phyloP scores from a whole-genome alignment of 2,888 invertebrate genomes.

The Iphiclides podalirius region DNA sequence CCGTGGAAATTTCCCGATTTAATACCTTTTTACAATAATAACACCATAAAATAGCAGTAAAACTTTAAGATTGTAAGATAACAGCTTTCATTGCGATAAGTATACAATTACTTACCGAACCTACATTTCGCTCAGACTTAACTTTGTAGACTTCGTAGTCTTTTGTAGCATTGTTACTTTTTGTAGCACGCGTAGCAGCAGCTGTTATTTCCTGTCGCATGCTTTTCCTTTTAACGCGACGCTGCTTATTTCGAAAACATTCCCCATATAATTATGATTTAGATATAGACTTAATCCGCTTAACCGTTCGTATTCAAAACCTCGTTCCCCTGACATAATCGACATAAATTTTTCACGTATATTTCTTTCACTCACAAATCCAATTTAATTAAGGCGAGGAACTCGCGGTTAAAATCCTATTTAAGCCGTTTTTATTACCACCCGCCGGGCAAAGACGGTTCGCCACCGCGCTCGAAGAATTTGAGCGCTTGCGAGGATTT shows the following conservation, averaged over 20 bases:
- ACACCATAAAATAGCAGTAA: slow-evolving; percentile 53
- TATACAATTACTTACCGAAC: slow-evolving; percentile 24
- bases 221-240: slow-evolving; percentile 40
- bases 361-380: slow-evolving; percentile 78
- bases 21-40: slow-evolving; percentile 50
- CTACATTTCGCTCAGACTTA: slow-evolving; percentile 8
- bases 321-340: slow-evolving; percentile 71
- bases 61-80: slow-evolving; percentile 44
- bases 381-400: slow-evolving; percentile 80
- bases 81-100: slow-evolving; percentile 36
- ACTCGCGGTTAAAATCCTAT: slow-evolving; percentile 79
- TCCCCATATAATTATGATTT: slow-evolving; percentile 42
- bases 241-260: slow-evolving; percentile 27
- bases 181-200: slow-evolving; percentile 37
- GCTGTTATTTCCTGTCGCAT: slow-evolving; percentile 63
- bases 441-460: slow-evolving; percentile 76
- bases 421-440: slow-evolving; percentile 80
- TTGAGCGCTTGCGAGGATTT: slow-evolving; percentile 71
- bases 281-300: slow-evolving; percentile 57
- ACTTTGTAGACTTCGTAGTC: slow-evolving; percentile 23
- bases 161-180: slow-evolving; percentile 23
- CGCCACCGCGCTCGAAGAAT: slow-evolving; percentile 72
- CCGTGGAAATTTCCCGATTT: slow-evolving; percentile 62
- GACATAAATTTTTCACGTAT: slow-evolving; percentile 77
- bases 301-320: slow-evolving; percentile 64